phyloP scores from a whole-genome alignment of 2,888 invertebrate genomes.

The Drosophila phalerata region DNA sequence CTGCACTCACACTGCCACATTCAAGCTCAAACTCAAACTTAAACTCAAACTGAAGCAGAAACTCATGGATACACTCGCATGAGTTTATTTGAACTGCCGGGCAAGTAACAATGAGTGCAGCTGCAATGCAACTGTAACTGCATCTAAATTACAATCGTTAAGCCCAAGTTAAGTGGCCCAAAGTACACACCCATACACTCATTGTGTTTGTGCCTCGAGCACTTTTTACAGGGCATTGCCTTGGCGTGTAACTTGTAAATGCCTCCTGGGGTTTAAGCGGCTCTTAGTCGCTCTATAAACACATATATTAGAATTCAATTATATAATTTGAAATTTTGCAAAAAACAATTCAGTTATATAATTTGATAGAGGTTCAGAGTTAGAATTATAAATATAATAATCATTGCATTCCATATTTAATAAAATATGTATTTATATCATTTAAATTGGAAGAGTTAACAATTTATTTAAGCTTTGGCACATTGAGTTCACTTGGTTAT shows the following conservation, averaged over 20 bases:
- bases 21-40: not conserved
- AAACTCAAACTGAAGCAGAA: not conserved
- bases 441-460: too few species aligned
- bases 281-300: constrained; percentile 35
- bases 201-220: constrained; percentile 33
- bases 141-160: constrained; percentile 77
- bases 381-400: too few species aligned
- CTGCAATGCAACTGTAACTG: constrained; percentile 69
- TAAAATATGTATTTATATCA: too few species aligned
- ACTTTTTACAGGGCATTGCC: constrained; percentile 63
- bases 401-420: too few species aligned
- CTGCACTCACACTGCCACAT: constrained; percentile 4
- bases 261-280: not conserved
- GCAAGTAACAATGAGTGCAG: constrained; percentile 36
- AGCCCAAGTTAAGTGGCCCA: constrained; percentile 70
- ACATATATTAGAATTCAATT: not conserved
- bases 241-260: not conserved
- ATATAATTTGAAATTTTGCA: not conserved
- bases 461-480: too few species aligned
- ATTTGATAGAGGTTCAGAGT: too few species aligned
- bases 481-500: too few species aligned
- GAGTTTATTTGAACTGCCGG: constrained; percentile 48
- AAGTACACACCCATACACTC: constrained; percentile 40
- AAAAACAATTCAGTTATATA: not conserved
- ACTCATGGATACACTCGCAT: constrained; percentile 1